Conservation (phyloP, 2,888 invertebrate species). For the Erannis defoliaria region DNA sequence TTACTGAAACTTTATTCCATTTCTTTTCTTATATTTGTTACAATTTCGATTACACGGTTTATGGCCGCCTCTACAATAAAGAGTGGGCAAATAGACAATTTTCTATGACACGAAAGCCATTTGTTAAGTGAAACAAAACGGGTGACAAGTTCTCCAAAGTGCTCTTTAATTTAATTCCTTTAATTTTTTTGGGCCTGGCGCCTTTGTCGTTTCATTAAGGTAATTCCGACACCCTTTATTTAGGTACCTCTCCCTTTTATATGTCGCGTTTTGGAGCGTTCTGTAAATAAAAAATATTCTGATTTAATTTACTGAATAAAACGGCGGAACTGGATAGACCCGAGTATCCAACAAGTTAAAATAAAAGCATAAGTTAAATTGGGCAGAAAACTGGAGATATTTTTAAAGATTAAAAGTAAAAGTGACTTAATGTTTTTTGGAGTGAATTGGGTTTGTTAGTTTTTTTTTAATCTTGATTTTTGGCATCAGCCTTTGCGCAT, state of each 20-base stretch:
- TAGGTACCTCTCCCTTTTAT: constrained; percentile 47
- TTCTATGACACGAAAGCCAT: constrained; percentile 34
- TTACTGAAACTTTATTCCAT: no score
- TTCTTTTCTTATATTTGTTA: no score
- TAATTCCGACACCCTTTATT: constrained; percentile 51
- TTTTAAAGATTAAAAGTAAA: background rate
- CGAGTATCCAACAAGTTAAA: constrained; percentile 22
- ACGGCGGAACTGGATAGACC: constrained; percentile 21
- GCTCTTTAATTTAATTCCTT: constrained; percentile 20
- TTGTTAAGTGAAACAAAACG: constrained; percentile 35
- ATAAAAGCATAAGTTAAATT: constrained; percentile 21
- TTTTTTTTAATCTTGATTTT: no score
- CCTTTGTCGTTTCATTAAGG: constrained; percentile 49
- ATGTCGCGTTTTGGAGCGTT: constrained; percentile 43
- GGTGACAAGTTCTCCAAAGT: constrained; percentile 42
- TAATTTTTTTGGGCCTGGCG: constrained; percentile 34
- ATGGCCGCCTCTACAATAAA: background rate
- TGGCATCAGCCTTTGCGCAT: no score
- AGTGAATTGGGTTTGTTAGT: no score
- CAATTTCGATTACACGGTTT: background rate
- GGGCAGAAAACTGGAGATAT: constrained; percentile 7
- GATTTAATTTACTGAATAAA: constrained; percentile 40
- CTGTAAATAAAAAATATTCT: constrained; percentile 48
- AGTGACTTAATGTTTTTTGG: background rate
- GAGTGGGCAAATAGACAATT: background rate